These are phyloP conservation scores for Lateolabrax maculatus DNA, from an alignment of 2,797 vertebrate genomes.

Conservation along the genomic window DNA sequence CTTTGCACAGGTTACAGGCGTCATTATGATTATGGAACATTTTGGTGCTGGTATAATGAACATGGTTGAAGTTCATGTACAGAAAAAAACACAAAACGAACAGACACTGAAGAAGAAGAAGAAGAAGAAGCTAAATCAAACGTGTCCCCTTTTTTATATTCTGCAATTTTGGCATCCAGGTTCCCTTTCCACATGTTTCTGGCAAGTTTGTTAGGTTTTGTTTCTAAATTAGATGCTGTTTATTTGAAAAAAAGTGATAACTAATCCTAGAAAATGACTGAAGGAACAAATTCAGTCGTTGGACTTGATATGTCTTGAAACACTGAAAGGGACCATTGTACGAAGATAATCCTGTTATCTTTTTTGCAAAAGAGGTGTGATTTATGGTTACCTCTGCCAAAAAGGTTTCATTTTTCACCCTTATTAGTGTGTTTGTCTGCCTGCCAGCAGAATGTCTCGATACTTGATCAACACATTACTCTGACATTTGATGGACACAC, in stretches of 20 bases:
- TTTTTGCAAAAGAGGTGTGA: background rate
- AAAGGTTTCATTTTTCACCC: slow-evolving; percentile 22
- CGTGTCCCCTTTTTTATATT: background rate
- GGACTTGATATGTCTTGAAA: background rate
- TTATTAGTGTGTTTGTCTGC: background rate
- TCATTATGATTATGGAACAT: background rate
- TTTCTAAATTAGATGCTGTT: background rate
- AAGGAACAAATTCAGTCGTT: background rate
- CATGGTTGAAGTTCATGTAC: background rate
- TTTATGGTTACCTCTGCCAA: background rate
- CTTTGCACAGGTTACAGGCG: background rate
- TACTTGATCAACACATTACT: background rate
- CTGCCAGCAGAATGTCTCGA: background rate
- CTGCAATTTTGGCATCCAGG: background rate
- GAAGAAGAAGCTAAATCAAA: too few species aligned
- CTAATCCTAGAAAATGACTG: background rate
- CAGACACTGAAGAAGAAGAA: background rate
- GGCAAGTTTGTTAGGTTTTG: background rate
- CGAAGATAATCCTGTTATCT: background rate
- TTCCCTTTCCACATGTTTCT: background rate
- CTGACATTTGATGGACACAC: slow-evolving; percentile 15
- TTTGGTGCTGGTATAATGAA: background rate
- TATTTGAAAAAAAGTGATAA: background rate
- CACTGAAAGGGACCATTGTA: background rate
- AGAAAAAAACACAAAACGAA: background rate